Percentiles rank a stretch among this genome's conserved stretches.
Evolutionary conservation across 2,797 vertebrate species (phyloP).

Genomic region (Pantherophis vulpinus): DNA sequence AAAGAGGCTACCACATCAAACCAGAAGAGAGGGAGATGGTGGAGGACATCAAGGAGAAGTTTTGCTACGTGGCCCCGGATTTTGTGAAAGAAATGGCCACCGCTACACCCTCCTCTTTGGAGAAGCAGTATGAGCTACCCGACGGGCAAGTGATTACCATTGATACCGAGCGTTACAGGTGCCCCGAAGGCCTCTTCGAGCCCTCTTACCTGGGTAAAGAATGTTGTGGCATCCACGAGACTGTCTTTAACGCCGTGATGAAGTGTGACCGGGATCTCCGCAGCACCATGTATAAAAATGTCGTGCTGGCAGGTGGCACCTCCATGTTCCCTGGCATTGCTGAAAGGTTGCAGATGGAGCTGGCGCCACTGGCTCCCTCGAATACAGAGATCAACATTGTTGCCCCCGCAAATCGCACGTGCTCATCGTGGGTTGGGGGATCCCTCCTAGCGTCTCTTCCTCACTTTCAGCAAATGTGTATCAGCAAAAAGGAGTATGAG

Average conservation of each 20-base stretch:
- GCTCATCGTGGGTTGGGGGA: conserved; percentile 71
- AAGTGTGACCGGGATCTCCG: conserved; percentile 62
- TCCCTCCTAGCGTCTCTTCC: conserved; percentile 74
- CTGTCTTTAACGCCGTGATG: conserved; percentile 63
- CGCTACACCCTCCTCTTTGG: conserved; percentile 32
- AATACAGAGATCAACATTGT: conserved; percentile 67
- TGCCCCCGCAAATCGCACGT: conserved; percentile 61
- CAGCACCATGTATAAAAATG: conserved; percentile 58
- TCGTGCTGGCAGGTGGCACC: conserved; percentile 38
- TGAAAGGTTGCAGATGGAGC: conserved; percentile 68
- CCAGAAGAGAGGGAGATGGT: conserved; percentile 23
- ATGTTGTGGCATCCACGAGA: conserved; percentile 48
- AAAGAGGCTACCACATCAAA: conserved; percentile 23
- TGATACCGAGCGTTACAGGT: conserved; percentile 50
- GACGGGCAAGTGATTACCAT: conserved; percentile 58
- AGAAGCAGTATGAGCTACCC: conserved; percentile 56
- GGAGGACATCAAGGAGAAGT: conserved; percentile 67
- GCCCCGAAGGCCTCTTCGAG: conserved; percentile 62
- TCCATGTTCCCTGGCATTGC: conserved; percentile 64
- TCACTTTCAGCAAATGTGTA: conserved; percentile 74
- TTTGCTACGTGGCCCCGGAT: conserved; percentile 63
- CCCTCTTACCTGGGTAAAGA: conserved; percentile 61
- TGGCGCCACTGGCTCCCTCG: conserved; percentile 47
- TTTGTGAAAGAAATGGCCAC: conserved; percentile 66
- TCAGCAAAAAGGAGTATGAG: conserved; percentile 71